These are phyloP conservation scores for Oreohelix idahoensis DNA, from an alignment of 1,140 invertebrate species.

Conservation along the genomic window DNA sequence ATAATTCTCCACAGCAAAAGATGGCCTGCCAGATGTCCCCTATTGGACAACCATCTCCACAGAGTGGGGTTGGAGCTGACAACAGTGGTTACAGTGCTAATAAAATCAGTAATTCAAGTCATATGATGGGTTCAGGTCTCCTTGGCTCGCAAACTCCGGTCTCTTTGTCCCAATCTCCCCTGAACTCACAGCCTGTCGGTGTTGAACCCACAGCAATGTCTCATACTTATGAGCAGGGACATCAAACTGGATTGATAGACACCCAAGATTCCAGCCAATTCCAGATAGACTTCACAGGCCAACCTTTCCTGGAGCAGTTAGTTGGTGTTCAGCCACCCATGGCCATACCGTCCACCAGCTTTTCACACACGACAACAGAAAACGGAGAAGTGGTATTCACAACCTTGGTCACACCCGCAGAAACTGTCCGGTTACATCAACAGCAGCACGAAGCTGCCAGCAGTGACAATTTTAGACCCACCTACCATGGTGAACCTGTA, in stretches of 20 bases:
- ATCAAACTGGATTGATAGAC: slow-evolving; percentile 9
- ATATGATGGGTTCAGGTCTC: slow-evolving; percentile 4
- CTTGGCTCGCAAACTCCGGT: neutral
- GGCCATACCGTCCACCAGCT: slow-evolving; percentile 33
- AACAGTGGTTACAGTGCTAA: neutral
- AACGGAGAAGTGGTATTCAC: slow-evolving; percentile 33
- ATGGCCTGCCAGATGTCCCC: slow-evolving; percentile 20
- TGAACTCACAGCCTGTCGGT: slow-evolving; percentile 26
- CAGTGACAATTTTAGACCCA: slow-evolving; percentile 14
- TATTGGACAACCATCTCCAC: slow-evolving; percentile 24
- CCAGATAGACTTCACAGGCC: slow-evolving; percentile 35
- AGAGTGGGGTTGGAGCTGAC: neutral
- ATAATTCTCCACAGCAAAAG: slow-evolving; percentile 25
- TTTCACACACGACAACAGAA: slow-evolving; percentile 27
- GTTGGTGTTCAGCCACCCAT: slow-evolving; percentile 32
- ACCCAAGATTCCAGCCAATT: slow-evolving; percentile 29
- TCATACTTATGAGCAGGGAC: slow-evolving; percentile 17
- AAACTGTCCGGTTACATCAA: slow-evolving; percentile 8
- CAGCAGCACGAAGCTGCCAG: slow-evolving; percentile 3
- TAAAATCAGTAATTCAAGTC: slow-evolving; percentile 15
- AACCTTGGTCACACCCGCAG: slow-evolving; percentile 28
- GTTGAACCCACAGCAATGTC: slow-evolving; percentile 21
- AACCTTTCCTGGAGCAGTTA: slow-evolving; percentile 47
- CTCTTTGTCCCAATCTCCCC: neutral
- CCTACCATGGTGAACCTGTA: slow-evolving; percentile 25